These are phyloP conservation scores for Belgica antarctica DNA, from an alignment of 2,888 invertebrate species.

Conservation along the genomic window DNA sequence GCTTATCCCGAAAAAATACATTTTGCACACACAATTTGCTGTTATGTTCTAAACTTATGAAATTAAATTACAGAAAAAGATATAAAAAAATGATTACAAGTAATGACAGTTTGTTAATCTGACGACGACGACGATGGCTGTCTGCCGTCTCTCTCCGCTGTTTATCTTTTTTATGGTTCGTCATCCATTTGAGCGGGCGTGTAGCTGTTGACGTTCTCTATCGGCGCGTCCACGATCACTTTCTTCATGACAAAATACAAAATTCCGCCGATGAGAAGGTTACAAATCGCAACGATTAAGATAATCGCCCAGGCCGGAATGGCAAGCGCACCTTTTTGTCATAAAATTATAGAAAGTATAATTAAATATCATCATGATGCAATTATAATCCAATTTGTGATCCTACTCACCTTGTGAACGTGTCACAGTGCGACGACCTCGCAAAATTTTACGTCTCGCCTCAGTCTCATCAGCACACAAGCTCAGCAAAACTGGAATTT, in stretches of 20 bases:
- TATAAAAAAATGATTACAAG: not conserved
- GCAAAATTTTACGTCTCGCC: constrained; percentile 73
- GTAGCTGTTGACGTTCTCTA: constrained; percentile 51
- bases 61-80: no score
- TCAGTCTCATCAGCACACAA: constrained; percentile 69
- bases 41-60: not conserved
- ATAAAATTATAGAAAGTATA: constrained; percentile 45
- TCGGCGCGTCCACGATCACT: constrained; percentile 58
- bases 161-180: not conserved
- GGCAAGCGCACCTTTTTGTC: constrained; percentile 63
- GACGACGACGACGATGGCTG: no score
- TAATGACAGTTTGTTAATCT: constrained; percentile 35
- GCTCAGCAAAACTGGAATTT: constrained; percentile 63
- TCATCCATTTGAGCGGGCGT: constrained; percentile 53
- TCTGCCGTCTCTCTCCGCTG: not conserved
- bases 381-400: constrained; percentile 42
- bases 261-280: constrained; percentile 68
- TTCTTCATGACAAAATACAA: constrained; percentile 69
- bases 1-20: not conserved
- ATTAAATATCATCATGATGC: constrained; percentile 1
- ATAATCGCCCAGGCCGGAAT: constrained; percentile 78
- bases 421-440: constrained; percentile 75
- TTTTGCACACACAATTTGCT: constrained; percentile 3
- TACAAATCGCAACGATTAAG: constrained; percentile 65
- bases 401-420: constrained; percentile 72